Conservation (phyloP, 2,888 invertebrate species). For the Sesamia inferens region DNA sequence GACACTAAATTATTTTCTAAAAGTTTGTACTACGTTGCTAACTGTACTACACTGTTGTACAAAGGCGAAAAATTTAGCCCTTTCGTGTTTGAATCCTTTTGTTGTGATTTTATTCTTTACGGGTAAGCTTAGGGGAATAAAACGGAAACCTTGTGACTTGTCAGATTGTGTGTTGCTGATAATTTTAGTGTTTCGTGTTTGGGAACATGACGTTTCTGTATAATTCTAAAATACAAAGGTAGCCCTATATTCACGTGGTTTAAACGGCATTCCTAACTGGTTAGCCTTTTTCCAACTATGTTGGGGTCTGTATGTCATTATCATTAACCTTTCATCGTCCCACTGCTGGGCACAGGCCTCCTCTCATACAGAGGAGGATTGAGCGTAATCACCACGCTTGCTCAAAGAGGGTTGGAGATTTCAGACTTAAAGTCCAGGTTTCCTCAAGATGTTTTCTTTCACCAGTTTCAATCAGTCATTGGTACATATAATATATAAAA, state of each 20-base stretch:
- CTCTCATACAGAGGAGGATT: no score
- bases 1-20: no score
- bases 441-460: no score
- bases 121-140: constrained; percentile 42
- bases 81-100: constrained; percentile 41
- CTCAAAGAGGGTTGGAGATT: no score
- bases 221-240: background rate
- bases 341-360: no score
- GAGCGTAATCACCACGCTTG: no score
- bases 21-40: background rate
- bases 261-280: background rate
- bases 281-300: no score
- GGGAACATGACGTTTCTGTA: constrained; percentile 8
- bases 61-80: constrained; percentile 38
- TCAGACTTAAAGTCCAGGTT: no score
- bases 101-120: constrained; percentile 44
- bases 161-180: constrained; percentile 26
- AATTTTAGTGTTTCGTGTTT: constrained; percentile 24
- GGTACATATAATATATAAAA: no score
- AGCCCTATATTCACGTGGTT: background rate
- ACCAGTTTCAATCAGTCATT: no score
- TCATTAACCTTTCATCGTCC: no score
- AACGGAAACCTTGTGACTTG: constrained; percentile 41
- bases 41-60: constrained; percentile 25
- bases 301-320: no score